phyloP scores from a whole-genome alignment of 2,888 invertebrate species.

The Muschampia plurimacula region DNA sequence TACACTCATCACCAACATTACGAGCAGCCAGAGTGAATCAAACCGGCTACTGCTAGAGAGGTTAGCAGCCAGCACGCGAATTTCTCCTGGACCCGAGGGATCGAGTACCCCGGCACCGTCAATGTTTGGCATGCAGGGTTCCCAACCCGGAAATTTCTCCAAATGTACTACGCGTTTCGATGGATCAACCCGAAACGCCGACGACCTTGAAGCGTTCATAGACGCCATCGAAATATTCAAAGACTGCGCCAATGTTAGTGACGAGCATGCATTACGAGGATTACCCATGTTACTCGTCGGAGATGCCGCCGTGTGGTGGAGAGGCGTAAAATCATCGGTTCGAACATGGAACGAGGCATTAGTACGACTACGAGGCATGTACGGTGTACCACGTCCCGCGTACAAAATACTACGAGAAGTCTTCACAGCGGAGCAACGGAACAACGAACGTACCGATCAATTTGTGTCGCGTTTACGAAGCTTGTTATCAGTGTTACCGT shows the following conservation, averaged over 20 bases:
- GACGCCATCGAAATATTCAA: slow-evolving; percentile 39
- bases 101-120: neutral
- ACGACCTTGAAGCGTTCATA: slow-evolving; percentile 37
- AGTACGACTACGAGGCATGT: slow-evolving; percentile 6
- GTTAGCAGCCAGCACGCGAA: neutral
- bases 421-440: neutral
- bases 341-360: slow-evolving; percentile 14
- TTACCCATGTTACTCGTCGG: slow-evolving; percentile 41
- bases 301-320: slow-evolving; percentile 41
- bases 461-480: slow-evolving; percentile 6
- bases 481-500: slow-evolving; percentile 14
- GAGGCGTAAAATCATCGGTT: slow-evolving; percentile 23
- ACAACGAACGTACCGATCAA: slow-evolving; percentile 13
- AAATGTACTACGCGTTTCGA: slow-evolving; percentile 11
- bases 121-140: neutral
- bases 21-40: neutral
- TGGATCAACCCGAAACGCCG: slow-evolving; percentile 4
- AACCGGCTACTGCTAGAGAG: neutral
- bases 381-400: slow-evolving; percentile 14
- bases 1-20: neutral
- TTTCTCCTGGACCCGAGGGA: neutral
- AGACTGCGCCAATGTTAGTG: slow-evolving; percentile 41
- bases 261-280: slow-evolving; percentile 41
- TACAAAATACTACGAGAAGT: slow-evolving; percentile 16
- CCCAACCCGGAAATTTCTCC: neutral